phyloP scores from a whole-genome alignment of 1,140 invertebrate genomes.

The Eupeodes corollae region DNA sequence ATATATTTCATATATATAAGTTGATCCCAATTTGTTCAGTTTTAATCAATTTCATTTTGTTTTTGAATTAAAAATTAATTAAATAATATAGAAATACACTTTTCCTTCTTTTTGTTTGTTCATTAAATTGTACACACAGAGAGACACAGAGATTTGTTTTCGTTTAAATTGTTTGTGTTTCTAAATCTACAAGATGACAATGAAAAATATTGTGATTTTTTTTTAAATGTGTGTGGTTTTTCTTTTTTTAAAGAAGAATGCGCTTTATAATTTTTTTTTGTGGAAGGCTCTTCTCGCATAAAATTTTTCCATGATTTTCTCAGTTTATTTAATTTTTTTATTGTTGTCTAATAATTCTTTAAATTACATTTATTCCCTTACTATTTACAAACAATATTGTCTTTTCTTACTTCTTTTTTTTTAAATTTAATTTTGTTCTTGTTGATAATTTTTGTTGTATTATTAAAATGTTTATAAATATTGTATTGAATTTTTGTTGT shows the following conservation, averaged over 20 bases:
- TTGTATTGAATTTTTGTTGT: constrained; percentile 1
- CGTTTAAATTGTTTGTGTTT: constrained; percentile 10
- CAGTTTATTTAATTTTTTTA: neutral
- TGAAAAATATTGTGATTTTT: neutral
- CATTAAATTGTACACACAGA: constrained; percentile 9
- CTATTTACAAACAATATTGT: constrained; percentile 13
- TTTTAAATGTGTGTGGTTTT: constrained; percentile 2
- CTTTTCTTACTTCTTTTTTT: constrained; percentile 6
- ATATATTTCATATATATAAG: constrained; percentile 37
- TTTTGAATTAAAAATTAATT: constrained; percentile 15
- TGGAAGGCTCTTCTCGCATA: neutral
- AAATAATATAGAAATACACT: neutral
- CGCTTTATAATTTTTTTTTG: neutral
- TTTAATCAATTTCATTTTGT: constrained; percentile 8
- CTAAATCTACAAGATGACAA: neutral
- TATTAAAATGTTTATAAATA: neutral
- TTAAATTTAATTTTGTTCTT: constrained; percentile 5
- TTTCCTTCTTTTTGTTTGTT: constrained; percentile 12
- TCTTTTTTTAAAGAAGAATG: constrained; percentile 6
- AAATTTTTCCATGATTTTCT: constrained; percentile 13
- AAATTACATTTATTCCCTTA: neutral
- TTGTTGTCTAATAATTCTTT: neutral
- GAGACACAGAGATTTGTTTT: neutral
- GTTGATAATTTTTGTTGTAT: constrained; percentile 2
- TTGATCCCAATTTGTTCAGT: constrained; percentile 38